Conservation (phyloP, 2,888 invertebrate species). For the Odontomyia ornata region DNA sequence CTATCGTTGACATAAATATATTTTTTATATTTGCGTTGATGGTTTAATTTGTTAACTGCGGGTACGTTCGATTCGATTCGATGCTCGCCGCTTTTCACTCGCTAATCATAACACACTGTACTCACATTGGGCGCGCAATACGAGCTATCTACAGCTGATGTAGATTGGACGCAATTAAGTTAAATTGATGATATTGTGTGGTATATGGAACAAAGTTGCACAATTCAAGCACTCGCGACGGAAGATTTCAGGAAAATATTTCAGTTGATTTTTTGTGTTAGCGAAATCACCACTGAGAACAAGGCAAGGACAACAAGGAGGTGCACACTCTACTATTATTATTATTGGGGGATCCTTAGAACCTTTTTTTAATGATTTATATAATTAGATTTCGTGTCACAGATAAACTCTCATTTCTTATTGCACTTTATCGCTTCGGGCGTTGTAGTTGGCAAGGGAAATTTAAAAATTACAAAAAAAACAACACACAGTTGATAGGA, state of each 20-base stretch:
- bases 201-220: slow-evolving; percentile 7
- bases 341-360: too few species aligned
- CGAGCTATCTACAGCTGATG: not conserved
- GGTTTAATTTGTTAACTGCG: slow-evolving; percentile 4
- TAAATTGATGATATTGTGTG: slow-evolving; percentile 8
- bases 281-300: slow-evolving; percentile 8
- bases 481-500: slow-evolving; percentile 20
- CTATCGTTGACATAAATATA: slow-evolving; percentile 24
- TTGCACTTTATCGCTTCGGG: slow-evolving; percentile 24
- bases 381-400: not conserved
- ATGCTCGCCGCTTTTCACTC: not conserved
- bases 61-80: not conserved
- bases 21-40: not conserved
- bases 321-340: too few species aligned
- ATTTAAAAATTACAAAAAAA: too few species aligned
- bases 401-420: slow-evolving; percentile 4
- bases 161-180: slow-evolving; percentile 40
- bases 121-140: slow-evolving; percentile 31
- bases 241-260: slow-evolving; percentile 4
- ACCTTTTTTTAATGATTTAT: not conserved
- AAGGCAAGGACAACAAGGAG: not conserved
- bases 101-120: slow-evolving; percentile 15
- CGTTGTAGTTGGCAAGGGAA: not conserved
- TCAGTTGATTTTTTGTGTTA: slow-evolving; percentile 2
- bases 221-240: slow-evolving; percentile 31